These are phyloP conservation scores for Seriola dumerili DNA, from an alignment of 2,113 vertebrate genomes.

Conservation along the genomic window DNA sequence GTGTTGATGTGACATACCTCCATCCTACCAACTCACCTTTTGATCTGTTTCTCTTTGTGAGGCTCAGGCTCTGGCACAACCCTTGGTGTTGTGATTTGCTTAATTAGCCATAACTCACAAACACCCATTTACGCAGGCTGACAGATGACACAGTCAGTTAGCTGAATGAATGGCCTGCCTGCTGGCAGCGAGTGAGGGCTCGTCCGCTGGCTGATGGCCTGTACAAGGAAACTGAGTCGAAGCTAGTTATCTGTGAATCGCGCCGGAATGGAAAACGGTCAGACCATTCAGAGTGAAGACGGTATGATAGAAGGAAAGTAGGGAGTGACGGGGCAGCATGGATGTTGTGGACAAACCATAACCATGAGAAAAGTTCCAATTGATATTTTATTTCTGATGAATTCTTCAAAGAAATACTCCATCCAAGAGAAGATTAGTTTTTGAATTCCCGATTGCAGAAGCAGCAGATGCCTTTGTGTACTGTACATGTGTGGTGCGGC, in stretches of 20 bases:
- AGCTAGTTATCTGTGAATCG: conserved; percentile 45
- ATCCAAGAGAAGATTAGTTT: conserved; percentile 9
- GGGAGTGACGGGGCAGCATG: not conserved
- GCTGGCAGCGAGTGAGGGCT: conserved; percentile 51
- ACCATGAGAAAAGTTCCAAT: conserved; percentile 5
- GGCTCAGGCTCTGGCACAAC: conserved; percentile 57
- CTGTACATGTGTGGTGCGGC: conserved; percentile 26
- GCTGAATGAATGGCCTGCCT: conserved; percentile 65
- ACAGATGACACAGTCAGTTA: conserved; percentile 78
- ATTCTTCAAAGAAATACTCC: conserved; percentile 20
- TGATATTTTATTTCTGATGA: conserved; percentile 29
- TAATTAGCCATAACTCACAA: conserved; percentile 78
- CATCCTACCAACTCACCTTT: conserved; percentile 14
- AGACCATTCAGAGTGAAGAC: not conserved
- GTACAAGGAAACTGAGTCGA: conserved; percentile 25
- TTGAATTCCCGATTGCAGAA: conserved; percentile 28
- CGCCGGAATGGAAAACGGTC: conserved; percentile 4
- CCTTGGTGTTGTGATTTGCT: conserved; percentile 74
- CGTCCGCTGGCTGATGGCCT: conserved; percentile 52
- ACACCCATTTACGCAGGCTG: conserved; percentile 71
- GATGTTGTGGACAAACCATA: not conserved
- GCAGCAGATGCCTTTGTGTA: conserved; percentile 34
- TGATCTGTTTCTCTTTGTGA: conserved; percentile 60
- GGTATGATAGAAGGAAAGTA: not conserved
- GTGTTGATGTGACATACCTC: conserved; percentile 8